Percentiles rank a stretch among this genome's conserved stretches.
Conservation (phyloP, 2,888 invertebrate genomes). For the Leptinotarsa haldemani region DNA sequence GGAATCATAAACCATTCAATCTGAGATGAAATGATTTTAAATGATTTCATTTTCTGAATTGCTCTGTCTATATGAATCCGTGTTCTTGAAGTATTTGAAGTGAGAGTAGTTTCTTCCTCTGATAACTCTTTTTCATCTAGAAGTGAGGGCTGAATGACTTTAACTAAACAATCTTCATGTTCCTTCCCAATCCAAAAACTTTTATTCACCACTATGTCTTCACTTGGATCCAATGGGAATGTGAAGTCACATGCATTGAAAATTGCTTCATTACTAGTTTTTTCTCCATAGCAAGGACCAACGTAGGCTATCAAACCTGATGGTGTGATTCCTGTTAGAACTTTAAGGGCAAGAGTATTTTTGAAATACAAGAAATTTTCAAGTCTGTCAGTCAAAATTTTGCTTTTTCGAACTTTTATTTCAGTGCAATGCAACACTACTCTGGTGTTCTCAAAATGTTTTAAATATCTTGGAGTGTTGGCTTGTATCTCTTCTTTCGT, state of each 20-base stretch:
- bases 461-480: constrained; percentile 13
- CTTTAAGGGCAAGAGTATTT: constrained; percentile 14
- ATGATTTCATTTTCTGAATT: not conserved
- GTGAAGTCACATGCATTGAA: not conserved
- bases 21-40: not conserved
- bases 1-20: constrained; percentile 8
- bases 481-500: constrained; percentile 13
- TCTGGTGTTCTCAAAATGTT: constrained; percentile 6
- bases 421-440: constrained; percentile 33
- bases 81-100: not conserved
- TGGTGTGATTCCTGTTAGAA: constrained; percentile 27
- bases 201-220: not conserved
- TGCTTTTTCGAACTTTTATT: constrained; percentile 7
- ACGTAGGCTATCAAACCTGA: constrained; percentile 27
- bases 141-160: not conserved
- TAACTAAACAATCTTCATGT: not conserved
- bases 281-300: constrained; percentile 10
- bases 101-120: not conserved
- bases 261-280: not conserved
- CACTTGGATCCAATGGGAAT: too few species aligned
- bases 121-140: not conserved
- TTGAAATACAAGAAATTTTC: constrained; percentile 25
- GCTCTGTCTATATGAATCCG: not conserved
- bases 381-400: not conserved
- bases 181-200: not conserved